Conservation (phyloP, 2,797 vertebrate genomes). For the Crocidura indochinensis region DNA sequence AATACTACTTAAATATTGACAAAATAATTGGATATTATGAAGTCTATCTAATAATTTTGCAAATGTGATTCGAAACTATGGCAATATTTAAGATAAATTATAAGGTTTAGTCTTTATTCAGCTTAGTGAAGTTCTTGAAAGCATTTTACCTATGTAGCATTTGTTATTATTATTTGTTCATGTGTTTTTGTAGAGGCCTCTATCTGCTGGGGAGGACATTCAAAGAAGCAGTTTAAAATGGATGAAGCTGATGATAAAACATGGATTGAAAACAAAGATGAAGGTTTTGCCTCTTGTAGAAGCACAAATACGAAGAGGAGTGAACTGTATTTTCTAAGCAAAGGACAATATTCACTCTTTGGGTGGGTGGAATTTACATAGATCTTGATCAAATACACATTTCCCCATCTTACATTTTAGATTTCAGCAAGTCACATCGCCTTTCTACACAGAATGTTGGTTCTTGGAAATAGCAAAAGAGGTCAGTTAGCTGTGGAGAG, state of each 20-base stretch:
- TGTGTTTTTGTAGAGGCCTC: neutral
- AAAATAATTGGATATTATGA: neutral
- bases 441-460: constrained; percentile 15
- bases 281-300: constrained; percentile 58
- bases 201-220: constrained; percentile 51
- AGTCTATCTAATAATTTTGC: constrained; percentile 36
- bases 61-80: constrained; percentile 53
- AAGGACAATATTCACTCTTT: constrained; percentile 74
- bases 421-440: neutral
- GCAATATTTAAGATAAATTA: constrained; percentile 51
- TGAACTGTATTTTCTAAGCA: constrained; percentile 75
- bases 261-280: constrained; percentile 66
- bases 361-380: constrained; percentile 82
- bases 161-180: constrained; percentile 16
- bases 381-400: constrained; percentile 80
- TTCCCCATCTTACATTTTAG: constrained; percentile 48
- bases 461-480: constrained; percentile 66
- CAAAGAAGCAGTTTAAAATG: constrained; percentile 60
- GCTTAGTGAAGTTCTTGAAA: constrained; percentile 50
- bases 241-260: constrained; percentile 55
- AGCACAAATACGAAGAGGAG: constrained; percentile 78
- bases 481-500: constrained; percentile 21
- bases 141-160: constrained; percentile 10
- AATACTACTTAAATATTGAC: constrained; percentile 14
- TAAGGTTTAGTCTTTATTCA: neutral